Percentiles rank a stretch among this genome's conserved stretches.
These are phyloP conservation scores for Bryconaethiops microstoma DNA, from an alignment of 2,797 vertebrate species.

Conservation along the genomic window DNA sequence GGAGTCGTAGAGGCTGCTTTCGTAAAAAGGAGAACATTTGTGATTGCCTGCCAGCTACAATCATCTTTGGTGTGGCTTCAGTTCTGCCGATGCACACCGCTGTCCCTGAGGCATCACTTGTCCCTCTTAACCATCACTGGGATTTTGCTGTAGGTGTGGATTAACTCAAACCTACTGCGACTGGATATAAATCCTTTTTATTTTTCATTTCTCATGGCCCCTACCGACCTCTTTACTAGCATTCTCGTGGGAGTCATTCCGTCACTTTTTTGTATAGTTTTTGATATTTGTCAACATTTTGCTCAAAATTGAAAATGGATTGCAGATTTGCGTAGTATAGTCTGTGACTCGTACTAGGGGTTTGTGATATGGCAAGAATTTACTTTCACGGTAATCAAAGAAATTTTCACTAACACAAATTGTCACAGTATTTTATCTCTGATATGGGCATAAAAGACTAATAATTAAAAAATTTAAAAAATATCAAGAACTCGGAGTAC, in stretches of 20 bases:
- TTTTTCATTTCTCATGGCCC: not conserved
- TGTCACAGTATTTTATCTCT: too few relatives aligned
- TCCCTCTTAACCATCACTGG: slow-evolving; percentile 21
- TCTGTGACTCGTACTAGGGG: not conserved
- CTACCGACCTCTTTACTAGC: not conserved
- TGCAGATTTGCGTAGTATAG: not conserved
- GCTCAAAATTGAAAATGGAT: not conserved
- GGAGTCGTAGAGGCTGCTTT: slow-evolving; percentile 5
- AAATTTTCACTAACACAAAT: too few relatives aligned
- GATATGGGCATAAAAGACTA: too few relatives aligned
- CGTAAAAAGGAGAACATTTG: slow-evolving; percentile 10
- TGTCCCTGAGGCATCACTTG: not conserved
- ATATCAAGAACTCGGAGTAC: too few relatives aligned
- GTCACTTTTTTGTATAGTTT: not conserved
- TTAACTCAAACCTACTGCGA: not conserved
- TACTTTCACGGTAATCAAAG: too few relatives aligned
- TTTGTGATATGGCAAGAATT: too few relatives aligned
- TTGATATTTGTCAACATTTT: not conserved
- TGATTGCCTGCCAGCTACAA: not conserved
- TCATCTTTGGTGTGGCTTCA: slow-evolving; percentile 29
- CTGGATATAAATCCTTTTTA: not conserved
- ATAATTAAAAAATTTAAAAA: too few relatives aligned
- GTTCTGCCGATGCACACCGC: not conserved
- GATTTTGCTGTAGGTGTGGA: slow-evolving; percentile 8
- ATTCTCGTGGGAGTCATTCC: not conserved